Conservation (phyloP, 2,888 invertebrate genomes). For the Allolobophora icterica region DNA sequence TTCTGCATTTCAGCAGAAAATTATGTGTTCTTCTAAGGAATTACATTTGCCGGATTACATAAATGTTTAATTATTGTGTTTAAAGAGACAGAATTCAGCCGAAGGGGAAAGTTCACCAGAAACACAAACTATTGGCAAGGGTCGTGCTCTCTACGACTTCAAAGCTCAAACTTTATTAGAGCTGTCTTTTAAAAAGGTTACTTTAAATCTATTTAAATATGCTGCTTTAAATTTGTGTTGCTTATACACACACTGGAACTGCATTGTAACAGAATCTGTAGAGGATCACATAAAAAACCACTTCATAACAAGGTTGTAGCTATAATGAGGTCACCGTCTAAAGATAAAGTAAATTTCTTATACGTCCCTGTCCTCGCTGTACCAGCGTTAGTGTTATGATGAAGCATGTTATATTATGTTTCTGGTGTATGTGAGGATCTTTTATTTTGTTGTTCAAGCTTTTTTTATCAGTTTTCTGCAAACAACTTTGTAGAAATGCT, state of each 20-base stretch:
- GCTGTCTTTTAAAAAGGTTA: constrained; percentile 25
- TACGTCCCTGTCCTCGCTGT: too few relatives aligned
- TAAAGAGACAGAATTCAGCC: neutral
- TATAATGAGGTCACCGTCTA: too few relatives aligned
- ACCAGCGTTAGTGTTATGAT: neutral
- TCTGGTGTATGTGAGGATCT: too few relatives aligned
- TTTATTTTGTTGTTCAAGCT: neutral
- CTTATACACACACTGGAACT: neutral
- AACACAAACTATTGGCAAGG: neutral
- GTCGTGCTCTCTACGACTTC: neutral
- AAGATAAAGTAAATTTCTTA: too few relatives aligned
- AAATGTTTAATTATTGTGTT: neutral
- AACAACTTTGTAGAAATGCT: too few relatives aligned
- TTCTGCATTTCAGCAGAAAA: too few relatives aligned
- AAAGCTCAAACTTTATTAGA: neutral
- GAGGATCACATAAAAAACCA: too few relatives aligned
- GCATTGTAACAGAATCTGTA: too few relatives aligned
- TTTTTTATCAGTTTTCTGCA: too few relatives aligned
- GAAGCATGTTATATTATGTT: neutral
- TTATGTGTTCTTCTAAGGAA: neutral
- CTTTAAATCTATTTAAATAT: neutral
- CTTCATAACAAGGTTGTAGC: too few relatives aligned
- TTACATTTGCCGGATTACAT: neutral
- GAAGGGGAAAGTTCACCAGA: neutral
- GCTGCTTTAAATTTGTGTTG: neutral